Base-by-base conservation (phyloP, 2,113 vertebrate genomes). In the Vulpes ferrilata region DNA sequence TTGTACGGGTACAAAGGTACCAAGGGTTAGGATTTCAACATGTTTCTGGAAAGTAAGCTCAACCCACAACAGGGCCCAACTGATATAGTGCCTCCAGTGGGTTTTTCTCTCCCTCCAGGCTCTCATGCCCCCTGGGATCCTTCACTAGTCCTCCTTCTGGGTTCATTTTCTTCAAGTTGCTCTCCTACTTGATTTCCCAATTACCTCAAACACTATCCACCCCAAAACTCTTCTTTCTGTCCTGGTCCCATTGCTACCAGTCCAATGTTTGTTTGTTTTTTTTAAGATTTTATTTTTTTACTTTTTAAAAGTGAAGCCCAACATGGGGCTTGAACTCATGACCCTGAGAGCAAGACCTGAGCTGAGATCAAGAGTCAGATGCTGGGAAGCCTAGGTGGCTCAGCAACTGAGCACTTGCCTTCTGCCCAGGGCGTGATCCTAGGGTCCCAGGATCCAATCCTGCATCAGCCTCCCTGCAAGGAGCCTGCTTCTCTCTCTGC, bases 61-160 rank as follows among this genome's bases (percentile, higher is more conserved):
- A 30, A 16, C 59, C 89, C 57, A 64, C n/a, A 32, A 13, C 25
- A 23, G 57, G 32, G 9, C 43, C n/a, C 10, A 20, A 38, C 5
- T 0, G 1, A 32, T 25, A 5, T 4, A 32, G 32, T 35, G 64
- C 30, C 57, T 9, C 15, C 3, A 2, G 27, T 8, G 25, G 19
- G 4, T 9, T 55, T 76, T 69, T 74, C 55, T 81, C 23, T n/a
- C 65, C 20, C 51, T 43, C n/a, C n/a, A n/a, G 62, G 11, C 9
- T 65, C 38, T 32, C n/a, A n/a, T n/a, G 15, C 3, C 17, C 16
- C 22, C 30, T 51, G 13, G 6, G 23, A 48, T 85, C 57, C 55
- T 53, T 35, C 20, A 2, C 32, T n/a, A 12, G 62, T 30, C n/a
- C 48, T 53, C 57, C 27, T 51, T 25, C 73, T 35, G 15, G 1